Conservation (phyloP, 2,797 vertebrate genomes). For the Enteromius radiatus region DNA sequence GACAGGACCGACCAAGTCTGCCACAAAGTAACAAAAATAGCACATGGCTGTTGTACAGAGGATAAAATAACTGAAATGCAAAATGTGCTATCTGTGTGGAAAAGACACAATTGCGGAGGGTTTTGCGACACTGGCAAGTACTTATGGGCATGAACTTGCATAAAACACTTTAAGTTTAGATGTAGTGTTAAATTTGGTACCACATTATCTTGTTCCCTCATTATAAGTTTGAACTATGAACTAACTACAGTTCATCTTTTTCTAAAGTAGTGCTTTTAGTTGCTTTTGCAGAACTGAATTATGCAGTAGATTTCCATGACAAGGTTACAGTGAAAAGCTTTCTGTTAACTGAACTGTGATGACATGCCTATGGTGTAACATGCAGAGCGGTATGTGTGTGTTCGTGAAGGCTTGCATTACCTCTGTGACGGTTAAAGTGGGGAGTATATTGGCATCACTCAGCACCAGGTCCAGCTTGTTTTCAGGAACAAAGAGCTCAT, state of each 20-base stretch:
- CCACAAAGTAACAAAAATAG: constrained; percentile 70
- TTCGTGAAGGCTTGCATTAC: constrained; percentile 40
- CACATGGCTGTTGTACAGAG: constrained; percentile 95
- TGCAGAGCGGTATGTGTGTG: background rate
- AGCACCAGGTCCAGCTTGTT: constrained; percentile 83
- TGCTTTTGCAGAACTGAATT: background rate
- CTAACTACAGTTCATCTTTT: background rate
- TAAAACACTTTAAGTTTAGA: background rate
- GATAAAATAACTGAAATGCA: constrained; percentile 95
- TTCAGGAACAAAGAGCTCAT: constrained; percentile 91
- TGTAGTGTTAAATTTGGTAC: background rate
- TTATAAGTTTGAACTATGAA: background rate
- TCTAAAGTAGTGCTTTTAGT: background rate
- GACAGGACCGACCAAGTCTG: background rate
- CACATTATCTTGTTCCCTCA: background rate
- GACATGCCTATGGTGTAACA: constrained; percentile 14
- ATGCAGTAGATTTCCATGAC: background rate
- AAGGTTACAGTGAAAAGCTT: constrained; percentile 14
- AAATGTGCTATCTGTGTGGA: constrained; percentile 85
- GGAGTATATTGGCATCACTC: constrained; percentile 83
- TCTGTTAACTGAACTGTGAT: constrained; percentile 32
- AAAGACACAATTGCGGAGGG: background rate
- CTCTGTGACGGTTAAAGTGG: constrained; percentile 87
- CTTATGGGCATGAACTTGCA: background rate
- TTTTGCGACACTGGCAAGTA: background rate